These are phyloP conservation scores for Crypturellus undulatus DNA, from an alignment of 2,113 vertebrate genomes.

Conservation along the genomic window DNA sequence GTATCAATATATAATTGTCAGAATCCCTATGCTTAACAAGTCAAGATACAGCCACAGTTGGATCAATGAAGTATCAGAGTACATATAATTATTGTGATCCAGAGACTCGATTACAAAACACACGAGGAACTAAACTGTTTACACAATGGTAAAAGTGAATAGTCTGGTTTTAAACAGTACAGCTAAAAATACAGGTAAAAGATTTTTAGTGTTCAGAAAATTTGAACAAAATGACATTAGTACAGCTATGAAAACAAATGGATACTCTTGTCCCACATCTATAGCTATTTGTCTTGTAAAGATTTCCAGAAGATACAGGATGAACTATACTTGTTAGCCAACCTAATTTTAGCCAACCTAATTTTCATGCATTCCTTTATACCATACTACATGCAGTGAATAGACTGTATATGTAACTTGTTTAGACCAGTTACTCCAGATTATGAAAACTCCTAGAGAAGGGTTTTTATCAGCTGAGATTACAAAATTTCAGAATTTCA, in stretches of 20 bases:
- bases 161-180: slow-evolving; percentile 32
- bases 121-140: slow-evolving; percentile 27
- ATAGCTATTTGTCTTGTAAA: no score
- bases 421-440: neutral
- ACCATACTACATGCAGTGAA: neutral
- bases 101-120: slow-evolving; percentile 34
- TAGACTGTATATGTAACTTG: neutral
- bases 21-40: slow-evolving; percentile 62
- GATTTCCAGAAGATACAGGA: neutral
- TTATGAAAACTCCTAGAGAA: neutral
- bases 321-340: neutral
- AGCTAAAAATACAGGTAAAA: neutral
- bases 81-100: slow-evolving; percentile 30
- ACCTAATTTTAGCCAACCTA: neutral
- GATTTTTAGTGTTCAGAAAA: neutral
- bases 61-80: slow-evolving; percentile 57
- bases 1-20: slow-evolving; percentile 58
- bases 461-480: neutral
- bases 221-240: slow-evolving; percentile 16
- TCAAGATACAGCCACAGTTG: slow-evolving; percentile 54
- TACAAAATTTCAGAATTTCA: slow-evolving; percentile 15
- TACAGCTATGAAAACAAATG: slow-evolving; percentile 6
- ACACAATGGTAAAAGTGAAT: slow-evolving; percentile 41
- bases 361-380: neutral
- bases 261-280: neutral